Base-by-base conservation (phyloP, 2,797 vertebrate species). In the Syngnathus acus region DNA sequence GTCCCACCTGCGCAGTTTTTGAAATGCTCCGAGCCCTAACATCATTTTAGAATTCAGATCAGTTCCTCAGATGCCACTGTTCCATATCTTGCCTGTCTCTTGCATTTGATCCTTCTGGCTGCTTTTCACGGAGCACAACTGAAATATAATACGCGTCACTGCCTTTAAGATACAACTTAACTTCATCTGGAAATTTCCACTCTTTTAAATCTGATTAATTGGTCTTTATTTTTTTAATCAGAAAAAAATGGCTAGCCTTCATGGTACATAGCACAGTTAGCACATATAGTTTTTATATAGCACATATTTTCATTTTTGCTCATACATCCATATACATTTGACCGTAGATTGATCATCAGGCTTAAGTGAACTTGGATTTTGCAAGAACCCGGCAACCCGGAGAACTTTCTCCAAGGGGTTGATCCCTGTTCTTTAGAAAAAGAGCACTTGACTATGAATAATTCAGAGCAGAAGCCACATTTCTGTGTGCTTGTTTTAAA, bases 371-470 rank as follows among this genome's bases (percentile, higher is more conserved):
- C 32, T 19, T 58, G 37, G 23, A 38, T 58, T 58, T 19, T 58
- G 32, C 32, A 38, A 2, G 14, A 38, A 38, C 37, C 8, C 19
- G 57, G 37, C 16, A 58, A 19, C 57, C 37, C 37, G 6, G 32
- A 58, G 26, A 37, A 39, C 17, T 19, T 58, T 37, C 32, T 19
- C 7, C 19, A 32, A 38, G 40, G 38, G 38, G 5, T 78, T 71
- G 75, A 82, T 82, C 68, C 68, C 59, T 54, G 71, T 39, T 58
- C 59, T 61, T 43, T 21, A 14, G 39, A 21, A 21, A n/a, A 11
- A 42, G 38, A 43, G 38, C 72, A 69, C 68, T 83, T 74, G 32
- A 77, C 74, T 78, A 81, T 86, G 74, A 86, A 85, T 87, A 85
- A 84, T 88, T 86, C 82, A 88, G 61, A 69, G 61, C 69, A 45